A percentile compares a stretch with the other conserved stretches of the same genome.
These are phyloP conservation scores for Theocolax elegans DNA, from an alignment of 1,140 invertebrate species.

Conservation along the genomic window DNA sequence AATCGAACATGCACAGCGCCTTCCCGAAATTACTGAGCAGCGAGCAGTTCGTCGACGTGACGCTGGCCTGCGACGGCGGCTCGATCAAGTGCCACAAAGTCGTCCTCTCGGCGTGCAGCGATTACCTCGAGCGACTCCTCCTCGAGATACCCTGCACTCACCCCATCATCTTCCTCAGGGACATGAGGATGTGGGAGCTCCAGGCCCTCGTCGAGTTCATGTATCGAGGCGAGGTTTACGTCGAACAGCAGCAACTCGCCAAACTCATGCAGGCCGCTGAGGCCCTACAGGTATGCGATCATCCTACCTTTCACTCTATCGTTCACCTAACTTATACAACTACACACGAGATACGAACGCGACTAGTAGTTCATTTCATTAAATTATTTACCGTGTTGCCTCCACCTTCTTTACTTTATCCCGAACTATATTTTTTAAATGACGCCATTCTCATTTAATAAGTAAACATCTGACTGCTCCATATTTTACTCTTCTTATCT, in stretches of 20 bases:
- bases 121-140: slow-evolving; percentile 84
- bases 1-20: slow-evolving; percentile 71
- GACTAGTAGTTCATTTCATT: too few relatives aligned
- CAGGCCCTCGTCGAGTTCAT: slow-evolving; percentile 87
- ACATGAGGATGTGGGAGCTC: slow-evolving; percentile 81
- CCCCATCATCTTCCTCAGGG: slow-evolving; percentile 86
- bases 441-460: too few relatives aligned
- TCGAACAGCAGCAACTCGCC: slow-evolving; percentile 83
- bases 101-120: slow-evolving; percentile 84
- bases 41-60: slow-evolving; percentile 91
- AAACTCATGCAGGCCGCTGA: slow-evolving; percentile 84
- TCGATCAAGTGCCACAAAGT: slow-evolving; percentile 91
- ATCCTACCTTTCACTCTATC: neutral
- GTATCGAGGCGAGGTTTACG: slow-evolving; percentile 89
- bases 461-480: too few relatives aligned
- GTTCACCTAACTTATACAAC: too few relatives aligned
- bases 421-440: too few relatives aligned
- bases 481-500: too few relatives aligned
- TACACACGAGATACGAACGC: too few relatives aligned
- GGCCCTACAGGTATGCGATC: slow-evolving; percentile 75
- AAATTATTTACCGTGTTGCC: too few relatives aligned
- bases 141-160: slow-evolving; percentile 87
- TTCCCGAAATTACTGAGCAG: slow-evolving; percentile 85
- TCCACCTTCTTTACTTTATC: too few relatives aligned
- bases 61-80: slow-evolving; percentile 86